Percentiles rank a stretch among this genome's conserved stretches.
Conservation (phyloP, 2,888 invertebrate species). For the Macroteleia sp. region DNA sequence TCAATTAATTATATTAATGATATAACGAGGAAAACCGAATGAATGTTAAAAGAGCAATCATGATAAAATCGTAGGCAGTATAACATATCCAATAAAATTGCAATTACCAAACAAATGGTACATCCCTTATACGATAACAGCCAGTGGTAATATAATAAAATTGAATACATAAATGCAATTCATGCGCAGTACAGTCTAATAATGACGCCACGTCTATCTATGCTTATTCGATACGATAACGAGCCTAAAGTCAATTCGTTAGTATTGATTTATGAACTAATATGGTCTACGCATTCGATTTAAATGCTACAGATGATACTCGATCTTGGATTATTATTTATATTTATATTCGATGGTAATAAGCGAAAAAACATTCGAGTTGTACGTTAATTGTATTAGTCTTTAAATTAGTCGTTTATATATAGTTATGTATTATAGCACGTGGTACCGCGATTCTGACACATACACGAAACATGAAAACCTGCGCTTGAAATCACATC, state of each 20-base stretch:
- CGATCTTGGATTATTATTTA: slow-evolving; percentile 61
- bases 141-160: slow-evolving; percentile 21
- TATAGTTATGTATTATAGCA: slow-evolving; percentile 73
- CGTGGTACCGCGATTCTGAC: slow-evolving; percentile 78
- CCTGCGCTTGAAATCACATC: slow-evolving; percentile 82
- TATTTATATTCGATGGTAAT: slow-evolving; percentile 64
- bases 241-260: slow-evolving; percentile 67
- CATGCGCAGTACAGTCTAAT: slow-evolving; percentile 27
- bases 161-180: slow-evolving; percentile 42
- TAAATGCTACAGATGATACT: slow-evolving; percentile 58
- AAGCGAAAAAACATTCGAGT: slow-evolving; percentile 73
- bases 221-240: slow-evolving; percentile 61
- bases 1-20: not conserved
- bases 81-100: not conserved
- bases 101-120: not conserved
- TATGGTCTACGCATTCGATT: slow-evolving; percentile 62
- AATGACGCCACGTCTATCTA: slow-evolving; percentile 50
- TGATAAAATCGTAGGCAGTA: not conserved
- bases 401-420: slow-evolving; percentile 66
- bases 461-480: slow-evolving; percentile 81
- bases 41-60: no score
- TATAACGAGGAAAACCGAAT: not conserved
- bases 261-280: slow-evolving; percentile 65
- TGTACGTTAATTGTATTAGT: slow-evolving; percentile 72
- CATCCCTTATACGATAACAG: not conserved